Conservation (phyloP, 2,888 invertebrate genomes). For the Cephus pulcher region DNA sequence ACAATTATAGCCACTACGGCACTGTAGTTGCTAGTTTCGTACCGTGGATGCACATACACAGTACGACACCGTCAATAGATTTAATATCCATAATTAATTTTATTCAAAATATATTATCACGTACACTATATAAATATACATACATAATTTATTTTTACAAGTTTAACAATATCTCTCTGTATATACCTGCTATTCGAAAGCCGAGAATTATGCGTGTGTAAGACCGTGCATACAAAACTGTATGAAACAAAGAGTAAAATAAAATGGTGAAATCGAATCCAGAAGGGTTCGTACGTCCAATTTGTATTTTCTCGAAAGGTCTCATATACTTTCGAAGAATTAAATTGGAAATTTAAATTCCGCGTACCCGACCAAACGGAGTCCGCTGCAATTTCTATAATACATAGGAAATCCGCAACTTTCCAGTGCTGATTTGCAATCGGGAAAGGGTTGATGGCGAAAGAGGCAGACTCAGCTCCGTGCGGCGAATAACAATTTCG, state of each 20-base stretch:
- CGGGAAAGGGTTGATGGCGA: slow-evolving; percentile 32
- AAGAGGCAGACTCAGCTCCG: neutral
- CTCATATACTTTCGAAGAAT: slow-evolving; percentile 24
- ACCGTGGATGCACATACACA: neutral
- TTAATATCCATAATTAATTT: neutral
- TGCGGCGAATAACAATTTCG: neutral
- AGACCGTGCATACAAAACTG: neutral
- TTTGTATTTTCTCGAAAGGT: slow-evolving; percentile 19
- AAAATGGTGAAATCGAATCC: neutral
- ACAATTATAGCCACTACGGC: neutral
- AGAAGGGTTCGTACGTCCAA: neutral
- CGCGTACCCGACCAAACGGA: slow-evolving; percentile 14
- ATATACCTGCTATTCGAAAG: neutral
- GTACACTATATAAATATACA: neutral
- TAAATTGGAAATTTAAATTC: slow-evolving; percentile 36
- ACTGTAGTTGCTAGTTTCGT: too few relatives aligned
- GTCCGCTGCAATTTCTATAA: slow-evolving; percentile 29
- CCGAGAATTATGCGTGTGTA: neutral
- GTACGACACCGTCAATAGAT: neutral
- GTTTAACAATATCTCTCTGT: neutral
- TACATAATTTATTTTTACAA: neutral
- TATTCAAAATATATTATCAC: neutral
- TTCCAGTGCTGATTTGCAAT: slow-evolving; percentile 34
- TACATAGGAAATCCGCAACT: slow-evolving; percentile 34
- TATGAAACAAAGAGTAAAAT: neutral